Conservation (phyloP, 2,797 vertebrate species). For the Cygnus olor region DNA sequence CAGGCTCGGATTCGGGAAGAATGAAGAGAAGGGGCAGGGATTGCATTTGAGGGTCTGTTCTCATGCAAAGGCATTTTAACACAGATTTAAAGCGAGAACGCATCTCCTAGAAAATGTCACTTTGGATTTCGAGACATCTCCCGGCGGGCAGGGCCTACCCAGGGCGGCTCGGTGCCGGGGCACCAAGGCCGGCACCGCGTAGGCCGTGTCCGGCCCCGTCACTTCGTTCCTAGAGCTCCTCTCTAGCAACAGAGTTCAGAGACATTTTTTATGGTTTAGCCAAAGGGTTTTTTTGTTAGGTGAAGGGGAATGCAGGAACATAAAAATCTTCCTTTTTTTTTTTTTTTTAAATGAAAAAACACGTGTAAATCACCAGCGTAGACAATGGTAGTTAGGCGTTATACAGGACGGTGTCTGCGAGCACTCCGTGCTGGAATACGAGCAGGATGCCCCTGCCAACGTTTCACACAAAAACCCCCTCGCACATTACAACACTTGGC, state of each 20-base stretch:
- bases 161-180: neutral
- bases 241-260: slow-evolving; percentile 38
- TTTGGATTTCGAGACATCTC: slow-evolving; percentile 52
- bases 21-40: slow-evolving; percentile 47
- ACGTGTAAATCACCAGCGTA: slow-evolving; percentile 47
- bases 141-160: neutral
- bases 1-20: slow-evolving; percentile 39
- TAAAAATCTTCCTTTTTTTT: neutral
- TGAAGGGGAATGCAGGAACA: slow-evolving; percentile 33
- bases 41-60: slow-evolving; percentile 52
- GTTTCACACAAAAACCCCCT: slow-evolving; percentile 46
- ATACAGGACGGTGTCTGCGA: slow-evolving; percentile 47
- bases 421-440: slow-evolving; percentile 27
- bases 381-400: slow-evolving; percentile 37
- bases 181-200: neutral
- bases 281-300: slow-evolving; percentile 50
- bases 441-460: slow-evolving; percentile 52
- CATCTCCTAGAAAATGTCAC: slow-evolving; percentile 54
- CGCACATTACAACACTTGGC: slow-evolving; percentile 17
- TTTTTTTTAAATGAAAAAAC: slow-evolving; percentile 29
- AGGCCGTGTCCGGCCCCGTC: neutral
- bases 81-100: slow-evolving; percentile 56
- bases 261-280: slow-evolving; percentile 45
- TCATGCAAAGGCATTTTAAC: slow-evolving; percentile 68
- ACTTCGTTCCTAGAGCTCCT: slow-evolving; percentile 26